Evolutionary conservation across 2,888 invertebrate genomes (phyloP).

Genomic region (Meandrusa payeni): DNA sequence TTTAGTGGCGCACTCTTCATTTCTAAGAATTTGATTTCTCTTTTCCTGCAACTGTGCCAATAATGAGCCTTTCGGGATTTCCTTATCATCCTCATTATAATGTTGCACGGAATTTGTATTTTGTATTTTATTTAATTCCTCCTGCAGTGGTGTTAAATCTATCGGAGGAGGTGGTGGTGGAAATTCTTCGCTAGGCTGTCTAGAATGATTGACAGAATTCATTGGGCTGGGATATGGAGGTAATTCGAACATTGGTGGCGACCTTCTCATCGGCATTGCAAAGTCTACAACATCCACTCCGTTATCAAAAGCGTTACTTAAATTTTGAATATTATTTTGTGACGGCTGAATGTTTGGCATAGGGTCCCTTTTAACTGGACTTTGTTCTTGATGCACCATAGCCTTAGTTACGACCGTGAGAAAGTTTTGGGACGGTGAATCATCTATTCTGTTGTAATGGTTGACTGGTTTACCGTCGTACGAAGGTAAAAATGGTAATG

Average conservation of each 20-base stretch:
- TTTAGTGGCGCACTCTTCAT: conserved; percentile 55
- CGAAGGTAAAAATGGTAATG: conserved; percentile 81
- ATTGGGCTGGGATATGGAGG: conserved; percentile 92
- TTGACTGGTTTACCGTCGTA: conserved; percentile 69
- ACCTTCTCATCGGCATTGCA: conserved; percentile 58
- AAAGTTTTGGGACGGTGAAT: conserved; percentile 72
- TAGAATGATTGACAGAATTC: conserved; percentile 88
- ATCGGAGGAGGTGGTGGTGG: conserved; percentile 93
- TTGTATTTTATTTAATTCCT: conserved; percentile 78
- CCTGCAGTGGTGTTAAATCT: conserved; percentile 84
- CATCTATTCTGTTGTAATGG: conserved; percentile 61
- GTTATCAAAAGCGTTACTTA: conserved; percentile 64
- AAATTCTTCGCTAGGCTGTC: conserved; percentile 94
- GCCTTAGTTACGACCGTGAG: conserved; percentile 90
- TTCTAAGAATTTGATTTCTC: conserved; percentile 81
- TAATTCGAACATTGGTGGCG: conserved; percentile 79
- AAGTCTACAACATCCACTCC: conserved; percentile 85
- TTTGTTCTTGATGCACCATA: conserved; percentile 92
- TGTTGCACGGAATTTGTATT: conserved; percentile 36
- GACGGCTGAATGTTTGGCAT: conserved; percentile 46
- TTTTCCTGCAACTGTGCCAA: conserved; percentile 84
- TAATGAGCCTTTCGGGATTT: conserved; percentile 66
- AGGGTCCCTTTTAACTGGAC: conserved; percentile 80
- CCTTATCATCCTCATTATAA: conserved; percentile 52
- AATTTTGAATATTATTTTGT: conserved; percentile 60